Evolutionary conservation across 1,140 invertebrate species (phyloP), one percentile per base, ranked within the genome.

Genomic region (Bombus huntii): DNA sequence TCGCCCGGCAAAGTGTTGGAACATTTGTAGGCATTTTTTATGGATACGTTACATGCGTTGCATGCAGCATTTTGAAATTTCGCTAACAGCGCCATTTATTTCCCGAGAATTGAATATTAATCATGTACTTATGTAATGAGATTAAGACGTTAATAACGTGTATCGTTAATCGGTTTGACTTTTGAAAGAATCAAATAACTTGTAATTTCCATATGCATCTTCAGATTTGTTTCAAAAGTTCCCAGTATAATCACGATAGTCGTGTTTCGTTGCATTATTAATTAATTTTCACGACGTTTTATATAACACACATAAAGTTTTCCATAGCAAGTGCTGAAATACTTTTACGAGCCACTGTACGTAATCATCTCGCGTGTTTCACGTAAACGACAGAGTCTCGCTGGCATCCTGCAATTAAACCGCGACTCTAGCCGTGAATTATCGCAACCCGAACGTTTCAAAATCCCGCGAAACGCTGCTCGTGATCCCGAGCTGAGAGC

Each of bases 381-480:
- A 13, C 68, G 22, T 37, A 39, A 71, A 39, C 18, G 66, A 68
- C 66, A 34, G 66, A 68, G 34, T 37, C 34, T 25, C 68, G 34
- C 37, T 72, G 70, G 39, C 73, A 57, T 75, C 47, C 47, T 57
- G 34, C 28, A 57, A 75, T 75, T 75, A 75, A 75, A 22, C n/a
- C 31, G 22, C 73, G 68, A 18, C 12, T 25, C 68, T 44, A 57
- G 44, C 70, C 75, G 31, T 47, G 66, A 88, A 88, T 88, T 85
- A 84, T 76, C 59, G 44, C 79, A 65, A 78, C 72, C 76, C 9
- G 59, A 59, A 85, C 88, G 65, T 89, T 80, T 62, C 76, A 77
- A 77, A 87, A 87, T 31, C 59, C 1, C 25, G 74, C 12, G 47
- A 57, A 74, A 57, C 15, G 65, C 25, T 22, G 10, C 22, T 75